Conservation (phyloP, 2,888 invertebrate species). For the Drosophila pegasa region DNA sequence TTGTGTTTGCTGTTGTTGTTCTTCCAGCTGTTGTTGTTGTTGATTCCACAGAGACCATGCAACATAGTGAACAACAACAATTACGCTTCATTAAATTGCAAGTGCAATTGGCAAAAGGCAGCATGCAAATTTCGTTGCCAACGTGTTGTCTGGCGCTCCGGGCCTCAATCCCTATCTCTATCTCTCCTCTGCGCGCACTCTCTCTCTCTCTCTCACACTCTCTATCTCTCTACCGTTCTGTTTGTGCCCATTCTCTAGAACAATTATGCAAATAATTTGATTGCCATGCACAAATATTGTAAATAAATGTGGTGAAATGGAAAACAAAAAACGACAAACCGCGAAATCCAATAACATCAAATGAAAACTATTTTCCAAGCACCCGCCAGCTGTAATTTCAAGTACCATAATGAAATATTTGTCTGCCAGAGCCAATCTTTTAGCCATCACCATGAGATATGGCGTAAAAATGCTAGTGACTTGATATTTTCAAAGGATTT, state of each 20-base stretch:
- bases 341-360: conserved; percentile 71
- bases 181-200: background rate
- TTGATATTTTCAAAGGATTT: too few species aligned
- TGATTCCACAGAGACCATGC: conserved; percentile 41
- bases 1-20: conserved; percentile 32
- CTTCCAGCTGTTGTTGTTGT: conserved; percentile 26
- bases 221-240: background rate
- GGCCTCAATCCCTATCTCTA: background rate
- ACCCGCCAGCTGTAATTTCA: conserved; percentile 46
- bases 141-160: conserved; percentile 39
- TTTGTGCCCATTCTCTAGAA: conserved; percentile 18
- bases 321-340: conserved; percentile 55
- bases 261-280: conserved; percentile 79
- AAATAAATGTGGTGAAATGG: conserved; percentile 61
- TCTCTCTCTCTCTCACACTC: background rate
- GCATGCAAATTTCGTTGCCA: conserved; percentile 56
- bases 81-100: conserved; percentile 77
- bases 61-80: conserved; percentile 61
- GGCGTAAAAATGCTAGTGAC: background rate
- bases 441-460: conserved; percentile 13
- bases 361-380: conserved; percentile 67
- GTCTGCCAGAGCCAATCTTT: conserved; percentile 7
- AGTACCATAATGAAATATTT: conserved; percentile 65
- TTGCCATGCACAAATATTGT: conserved; percentile 66
- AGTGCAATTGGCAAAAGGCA: conserved; percentile 68